Conservation (phyloP, 2,888 invertebrate genomes). For the Clunio marinus region DNA sequence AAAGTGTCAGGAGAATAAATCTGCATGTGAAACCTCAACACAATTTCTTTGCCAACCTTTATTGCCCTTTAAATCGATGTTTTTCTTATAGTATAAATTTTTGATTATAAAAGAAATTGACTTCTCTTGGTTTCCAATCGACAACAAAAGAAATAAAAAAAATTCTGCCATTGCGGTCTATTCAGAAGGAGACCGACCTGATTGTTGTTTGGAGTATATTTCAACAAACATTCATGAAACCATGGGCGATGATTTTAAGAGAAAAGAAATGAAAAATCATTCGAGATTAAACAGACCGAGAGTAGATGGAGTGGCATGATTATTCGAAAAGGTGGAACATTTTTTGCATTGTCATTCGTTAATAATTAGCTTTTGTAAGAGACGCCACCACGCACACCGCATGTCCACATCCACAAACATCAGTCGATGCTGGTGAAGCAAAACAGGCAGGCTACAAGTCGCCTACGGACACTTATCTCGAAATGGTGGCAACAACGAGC, state of each 20-base stretch:
- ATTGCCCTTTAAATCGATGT: no score
- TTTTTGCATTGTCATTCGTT: conserved; percentile 37
- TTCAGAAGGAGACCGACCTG: background rate
- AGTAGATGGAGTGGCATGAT: background rate
- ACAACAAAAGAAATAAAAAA: conserved; percentile 10
- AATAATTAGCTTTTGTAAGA: conserved; percentile 37
- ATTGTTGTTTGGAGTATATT: background rate
- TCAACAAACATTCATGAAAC: background rate
- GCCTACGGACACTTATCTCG: background rate
- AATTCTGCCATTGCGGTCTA: background rate
- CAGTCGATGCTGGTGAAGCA: background rate
- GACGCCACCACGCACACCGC: conserved; percentile 23
- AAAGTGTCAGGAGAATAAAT: no score
- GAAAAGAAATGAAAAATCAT: conserved; percentile 33
- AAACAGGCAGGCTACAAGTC: conserved; percentile 17
- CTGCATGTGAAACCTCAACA: no score
- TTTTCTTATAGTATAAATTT: no score
- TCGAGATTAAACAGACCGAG: conserved; percentile 35
- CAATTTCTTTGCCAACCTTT: no score
- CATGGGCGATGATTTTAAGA: conserved; percentile 4
- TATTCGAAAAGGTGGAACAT: background rate
- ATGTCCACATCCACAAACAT: conserved; percentile 11
- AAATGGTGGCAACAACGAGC: conserved; percentile 28
- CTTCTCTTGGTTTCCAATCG: background rate
- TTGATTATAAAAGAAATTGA: background rate